Base-by-base conservation (phyloP, 2,888 invertebrate genomes). In the Timema cristinae region DNA sequence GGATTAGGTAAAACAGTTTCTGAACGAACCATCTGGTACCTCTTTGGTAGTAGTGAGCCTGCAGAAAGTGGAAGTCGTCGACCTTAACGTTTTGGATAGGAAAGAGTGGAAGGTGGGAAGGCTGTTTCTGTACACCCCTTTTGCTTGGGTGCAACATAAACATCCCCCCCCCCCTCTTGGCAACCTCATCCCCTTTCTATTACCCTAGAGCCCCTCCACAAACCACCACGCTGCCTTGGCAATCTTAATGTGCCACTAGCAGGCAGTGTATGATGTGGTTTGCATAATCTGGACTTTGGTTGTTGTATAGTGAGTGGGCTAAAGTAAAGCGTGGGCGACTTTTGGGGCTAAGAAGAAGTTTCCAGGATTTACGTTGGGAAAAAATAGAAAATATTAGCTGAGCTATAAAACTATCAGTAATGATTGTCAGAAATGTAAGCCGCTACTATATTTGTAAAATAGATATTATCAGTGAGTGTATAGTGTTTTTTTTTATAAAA, bases 1-100 rank as follows among this genome's bases (percentile, higher is more conserved):
- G 72, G 72, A 74, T 74, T 74, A 74, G 74, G 72, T 71, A 74
- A 71, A 74, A 71, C 71, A 73, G 74, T 71, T 74, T 67, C 67
- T 15, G 54, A 32, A 61, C 66, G 72, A 71, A 71, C 73, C 75
- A 75, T 72, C 75, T 75, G 75, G 72, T 71, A 69, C 72, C 63
- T 47, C n/a, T 51, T 7, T 16, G n/a, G 50, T 6, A 32, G 67
- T 50, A 51, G 52, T 51, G 32, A 16, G 47, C 10, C 32, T n/a
- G n/a, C 9, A 15, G 52, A 16, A 52, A 13, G 32, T 51, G 32
- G 52, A 61, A 68, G 71, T 67, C 32, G 32, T 32, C 32, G 32
- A 32, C 32, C 32, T 68, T 61, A 15, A 32, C 56, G 15, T 50
- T 52, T 68, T 51, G 51, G 63, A 59, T 70, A 66, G 73, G 67